These are phyloP conservation scores for Hydropsyche betteni DNA, from an alignment of 2,888 invertebrate species.

Conservation along the genomic window DNA sequence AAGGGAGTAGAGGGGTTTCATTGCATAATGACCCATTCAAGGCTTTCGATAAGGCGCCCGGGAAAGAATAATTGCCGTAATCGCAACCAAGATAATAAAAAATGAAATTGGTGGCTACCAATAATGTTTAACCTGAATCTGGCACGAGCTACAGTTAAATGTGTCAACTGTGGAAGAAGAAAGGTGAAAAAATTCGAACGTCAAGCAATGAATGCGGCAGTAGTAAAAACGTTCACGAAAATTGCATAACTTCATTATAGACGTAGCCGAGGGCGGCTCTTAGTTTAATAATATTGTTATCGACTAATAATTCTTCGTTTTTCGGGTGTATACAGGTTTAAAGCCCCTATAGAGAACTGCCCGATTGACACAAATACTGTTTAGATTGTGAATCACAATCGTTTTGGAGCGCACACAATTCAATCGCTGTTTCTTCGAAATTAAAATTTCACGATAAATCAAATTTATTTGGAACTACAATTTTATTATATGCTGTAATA, in stretches of 20 bases:
- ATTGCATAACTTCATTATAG: slow-evolving; percentile 38
- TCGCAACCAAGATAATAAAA: slow-evolving; percentile 14
- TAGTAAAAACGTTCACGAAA: slow-evolving; percentile 12
- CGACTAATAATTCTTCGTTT: too few relatives aligned
- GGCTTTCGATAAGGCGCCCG: background rate
- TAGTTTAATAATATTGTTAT: slow-evolving; percentile 38
- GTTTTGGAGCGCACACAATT: background rate
- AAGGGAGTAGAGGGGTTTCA: background rate
- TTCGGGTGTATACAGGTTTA: too few relatives aligned
- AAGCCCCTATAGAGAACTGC: too few relatives aligned
- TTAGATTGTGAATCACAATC: background rate
- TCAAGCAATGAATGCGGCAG: slow-evolving; percentile 42
- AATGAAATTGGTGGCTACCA: background rate
- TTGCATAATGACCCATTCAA: slow-evolving; percentile 11
- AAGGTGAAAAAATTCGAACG: slow-evolving; percentile 26
- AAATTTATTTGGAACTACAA: too few relatives aligned
- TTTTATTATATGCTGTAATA: background rate
- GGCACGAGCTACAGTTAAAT: background rate
- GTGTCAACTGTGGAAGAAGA: slow-evolving; percentile 23
- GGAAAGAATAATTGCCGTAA: background rate
- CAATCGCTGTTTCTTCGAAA: background rate
- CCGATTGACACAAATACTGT: too few relatives aligned
- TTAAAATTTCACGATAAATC: too few relatives aligned
- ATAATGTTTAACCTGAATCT: too few relatives aligned
- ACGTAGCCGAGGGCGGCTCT: slow-evolving; percentile 42